A percentile compares a stretch with the other conserved stretches of the same genome.
Conservation (phyloP, 2,888 invertebrate species). For the Priocnemis perturbator region DNA sequence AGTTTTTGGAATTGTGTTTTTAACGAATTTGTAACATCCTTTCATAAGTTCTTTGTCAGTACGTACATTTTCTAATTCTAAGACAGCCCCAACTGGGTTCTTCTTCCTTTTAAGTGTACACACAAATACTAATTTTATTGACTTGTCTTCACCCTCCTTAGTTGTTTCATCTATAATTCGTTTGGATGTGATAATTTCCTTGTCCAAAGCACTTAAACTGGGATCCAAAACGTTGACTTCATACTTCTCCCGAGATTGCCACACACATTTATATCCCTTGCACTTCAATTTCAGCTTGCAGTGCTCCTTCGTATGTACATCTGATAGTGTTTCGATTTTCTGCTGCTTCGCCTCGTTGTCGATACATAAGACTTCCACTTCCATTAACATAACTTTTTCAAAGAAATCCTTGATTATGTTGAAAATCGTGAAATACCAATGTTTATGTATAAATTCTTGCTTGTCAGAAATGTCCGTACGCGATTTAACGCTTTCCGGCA, state of each 20-base stretch:
- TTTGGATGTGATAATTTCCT: conserved; percentile 70
- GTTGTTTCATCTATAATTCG: conserved; percentile 54
- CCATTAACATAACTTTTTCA: conserved; percentile 67
- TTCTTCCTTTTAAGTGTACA: conserved; percentile 60
- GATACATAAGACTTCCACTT: conserved; percentile 53
- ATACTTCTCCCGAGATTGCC: conserved; percentile 39
- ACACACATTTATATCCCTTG: conserved; percentile 66
- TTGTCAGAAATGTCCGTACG: conserved; percentile 49
- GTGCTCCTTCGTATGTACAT: conserved; percentile 69
- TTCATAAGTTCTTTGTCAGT: conserved; percentile 64
- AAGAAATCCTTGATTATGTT: conserved; percentile 67
- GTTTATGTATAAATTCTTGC: conserved; percentile 41
- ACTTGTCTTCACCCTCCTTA: conserved; percentile 39
- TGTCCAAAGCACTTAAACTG: conserved; percentile 63
- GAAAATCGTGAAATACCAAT: conserved; percentile 66
- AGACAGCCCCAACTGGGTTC: conserved; percentile 59
- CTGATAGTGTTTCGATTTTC: conserved; percentile 67
- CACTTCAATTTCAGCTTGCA: conserved; percentile 64
- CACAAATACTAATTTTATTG: conserved; percentile 65
- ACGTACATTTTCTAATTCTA: conserved; percentile 60
- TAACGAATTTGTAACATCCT: conserved; percentile 62
- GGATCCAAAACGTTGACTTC: conserved; percentile 53
- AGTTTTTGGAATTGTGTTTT: conserved; percentile 59
- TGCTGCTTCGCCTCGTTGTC: conserved; percentile 65
- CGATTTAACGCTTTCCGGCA: conserved; percentile 45